Base-by-base conservation (phyloP, 2,797 vertebrate species). In the Sciaenops ocellatus region DNA sequence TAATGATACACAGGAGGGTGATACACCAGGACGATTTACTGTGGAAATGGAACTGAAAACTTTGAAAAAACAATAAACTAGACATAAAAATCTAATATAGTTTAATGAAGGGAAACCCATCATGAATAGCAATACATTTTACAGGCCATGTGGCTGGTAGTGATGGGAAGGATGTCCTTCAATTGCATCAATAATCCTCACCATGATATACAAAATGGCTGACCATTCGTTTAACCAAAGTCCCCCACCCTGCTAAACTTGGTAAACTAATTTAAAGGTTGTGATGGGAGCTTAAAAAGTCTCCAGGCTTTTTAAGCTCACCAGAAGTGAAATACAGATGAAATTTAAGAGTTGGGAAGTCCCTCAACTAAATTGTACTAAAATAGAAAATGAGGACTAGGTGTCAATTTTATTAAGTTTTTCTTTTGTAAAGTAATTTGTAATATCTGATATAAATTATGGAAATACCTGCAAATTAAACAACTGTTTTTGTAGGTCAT, bases 121-220 rank as follows among this genome's bases (percentile, higher is more conserved):
- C 10, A 9, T 56, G 18, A 22, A 44, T 13, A 62, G 26, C 5
- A 5, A 38, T 51, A 59, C 17, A 76, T 52, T 34, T 72, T 46
- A 2, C 5, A 55, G 9, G 16, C 24, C 17, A 66, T 61, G 51
- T 59, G 41, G 12, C 47, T n/a, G 17, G 3, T 42, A 18, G 5
- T 44, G 30, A 11, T n/a, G 18, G 11, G 20, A 50, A 44, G 3
- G 17, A 63, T 6, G 7, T 61, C 34, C 3, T 16, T 48, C 15
- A 47, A 54, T 42, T 57, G 17, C 20, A 34, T 75, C 38, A 12
- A 47, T 60, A 61, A 26, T n/a, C 64, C 30, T 69, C 24, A 55
- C 12, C n/a, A 48, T 44, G 1, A 50, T 38, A 42, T 4, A 42
- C 6, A 68, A 85, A 75, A 82, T 61, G 42, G 76, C 18, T 60